Evolutionary conservation across 2,113 vertebrate genomes (phyloP), one percentile per base, ranked within the genome.

Genomic region (Blennius ocellaris): DNA sequence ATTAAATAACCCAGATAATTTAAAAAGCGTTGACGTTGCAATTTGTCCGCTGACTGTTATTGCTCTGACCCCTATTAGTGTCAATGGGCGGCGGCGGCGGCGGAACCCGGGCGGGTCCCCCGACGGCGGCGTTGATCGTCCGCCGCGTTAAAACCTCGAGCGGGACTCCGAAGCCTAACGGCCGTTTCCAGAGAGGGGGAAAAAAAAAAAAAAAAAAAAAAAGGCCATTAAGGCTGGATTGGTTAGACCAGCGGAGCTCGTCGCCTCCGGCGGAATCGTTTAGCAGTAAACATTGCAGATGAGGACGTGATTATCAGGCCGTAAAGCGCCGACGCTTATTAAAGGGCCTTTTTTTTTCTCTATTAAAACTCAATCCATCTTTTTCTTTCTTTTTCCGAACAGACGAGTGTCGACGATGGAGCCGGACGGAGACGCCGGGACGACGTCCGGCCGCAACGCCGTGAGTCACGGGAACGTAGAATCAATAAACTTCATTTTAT

Each of bases 1-100:
- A 97, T 96, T 94, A 96, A 97, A 98, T 96, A 96, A 96, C 96
- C 96, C 93, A 95, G 95, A 97, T 98, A 96, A 98, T 98, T 98
- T 96, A 95, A 95, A 94, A 94, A 92, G 91, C 88, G 95, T 94
- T 97, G 96, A 96, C 95, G 97, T 95, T 87, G 87, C 94, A 96
- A 98, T 98, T 96, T 96, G 95, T 96, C 92, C 94, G 94, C 94
- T 95, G 91, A 90, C 84, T 97, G 95, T 97, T 97, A 98, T 97
- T 96, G 96, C 95, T 91, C 90, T 96, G 96, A 97, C 96, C 96
- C 95, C 94, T 94, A 95, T 97, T 96, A 96, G 90, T 93, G 93
- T 95, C 94, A 93, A 93, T 94, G 95, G 92, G 91, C 93, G 93
- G 92, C 90, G 7, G 6, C 95, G n/a, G 96, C 90, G 94, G 95